Evolutionary conservation across 2,797 vertebrate genomes (phyloP).

Genomic region (Babyrousa celebensis): DNA sequence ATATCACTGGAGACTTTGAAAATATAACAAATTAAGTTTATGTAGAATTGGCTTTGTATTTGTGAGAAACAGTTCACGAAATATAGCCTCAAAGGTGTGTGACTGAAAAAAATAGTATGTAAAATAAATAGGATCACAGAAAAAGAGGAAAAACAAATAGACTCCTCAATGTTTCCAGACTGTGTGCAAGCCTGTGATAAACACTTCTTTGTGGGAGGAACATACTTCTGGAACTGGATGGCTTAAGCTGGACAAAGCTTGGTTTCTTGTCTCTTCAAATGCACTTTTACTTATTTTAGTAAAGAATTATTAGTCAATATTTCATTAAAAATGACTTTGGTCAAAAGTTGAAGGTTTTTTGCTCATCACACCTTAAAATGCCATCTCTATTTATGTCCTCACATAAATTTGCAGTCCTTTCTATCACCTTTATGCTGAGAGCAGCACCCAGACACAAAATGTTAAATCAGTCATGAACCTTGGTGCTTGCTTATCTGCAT

Average conservation of each 20-base stretch:
- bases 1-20: background rate
- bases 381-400: conserved; percentile 71
- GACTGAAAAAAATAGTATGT: background rate
- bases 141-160: conserved; percentile 48
- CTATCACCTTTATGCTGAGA: conserved; percentile 78
- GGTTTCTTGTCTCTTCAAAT: conserved; percentile 70
- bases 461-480: conserved; percentile 79
- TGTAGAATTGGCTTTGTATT: background rate
- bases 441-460: conserved; percentile 76
- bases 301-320: conserved; percentile 79
- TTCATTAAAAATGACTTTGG: conserved; percentile 84
- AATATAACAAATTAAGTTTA: conserved; percentile 66
- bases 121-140: conserved; percentile 56
- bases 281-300: conserved; percentile 78
- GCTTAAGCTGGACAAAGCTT: conserved; percentile 70
- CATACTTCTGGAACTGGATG: background rate
- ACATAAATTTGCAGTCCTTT: conserved; percentile 71
- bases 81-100: conserved; percentile 45
- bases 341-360: conserved; percentile 76
- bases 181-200: conserved; percentile 74
- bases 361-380: conserved; percentile 77
- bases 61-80: conserved; percentile 72
- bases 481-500: conserved; percentile 67
- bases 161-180: conserved; percentile 61
- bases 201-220: background rate